Evolutionary conservation across 92 coral and sea anemone species (phyloP), one percentile per base, ranked within the genome.

Genomic region (Phenganax stokvisi): DNA sequence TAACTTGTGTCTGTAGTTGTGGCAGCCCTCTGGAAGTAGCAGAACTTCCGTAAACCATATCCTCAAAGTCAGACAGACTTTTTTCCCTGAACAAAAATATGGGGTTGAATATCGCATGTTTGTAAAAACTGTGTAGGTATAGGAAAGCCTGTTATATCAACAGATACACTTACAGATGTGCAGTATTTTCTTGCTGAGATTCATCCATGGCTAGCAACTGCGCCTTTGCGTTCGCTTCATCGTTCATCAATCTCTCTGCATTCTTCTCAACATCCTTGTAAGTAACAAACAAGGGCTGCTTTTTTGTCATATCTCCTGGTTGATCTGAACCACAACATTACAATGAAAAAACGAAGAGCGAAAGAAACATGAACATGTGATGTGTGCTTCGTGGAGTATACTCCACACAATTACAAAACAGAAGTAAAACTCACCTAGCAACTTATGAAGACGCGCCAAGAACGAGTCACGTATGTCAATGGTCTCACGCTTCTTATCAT

Each of bases 381-480:
- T 6, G 9, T 4, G 20, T 59, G 20, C 20, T 64, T 64, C 30
- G 47, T 7, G 8, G 25, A 61, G 9, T 61, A 28, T 8, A 72
- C 28, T 20, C 57, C 16, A 72, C 28, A 9, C 2, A n/a, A 9
- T 57, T 37, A 17, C 20, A 30, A 20, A 9, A 72, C 29, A 44
- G 20, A 2, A 11, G 10, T 20, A 52, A n/a, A 73, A 75, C 62
- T 66, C 25, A 57, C 88, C 89, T 12, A 93, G 86, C 17, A 93
- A 59, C 55, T 89, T 81, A 81, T 85, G 82, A 20, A 87, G 81
- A 5, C 86, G 88, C 51, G 86, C 85, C 85, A 89, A 76, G 54
- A 93, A 93, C 25, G 80, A 76, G 68, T 93, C 98, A 52, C 98
- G 89, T 68, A 88, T 83, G 84, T 93, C 98, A 56, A 93, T 91